A percentile compares a stretch with the other conserved stretches of the same genome.
phyloP scores from a whole-genome alignment of 2,888 invertebrate genomes.

The Drosophila quinaria region DNA sequence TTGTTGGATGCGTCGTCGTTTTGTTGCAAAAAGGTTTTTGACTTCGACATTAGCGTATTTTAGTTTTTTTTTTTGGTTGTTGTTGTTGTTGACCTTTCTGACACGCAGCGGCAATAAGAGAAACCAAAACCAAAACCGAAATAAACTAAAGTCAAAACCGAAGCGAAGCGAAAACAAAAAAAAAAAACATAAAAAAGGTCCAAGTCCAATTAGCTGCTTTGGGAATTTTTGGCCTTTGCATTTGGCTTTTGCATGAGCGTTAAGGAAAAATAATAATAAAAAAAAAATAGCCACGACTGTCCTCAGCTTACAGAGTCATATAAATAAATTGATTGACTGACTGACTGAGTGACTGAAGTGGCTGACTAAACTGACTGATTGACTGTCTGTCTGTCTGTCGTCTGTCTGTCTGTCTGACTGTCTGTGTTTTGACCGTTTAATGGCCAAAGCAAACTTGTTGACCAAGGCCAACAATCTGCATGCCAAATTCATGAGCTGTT shows the following conservation, averaged over 20 bases:
- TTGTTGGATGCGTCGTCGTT: constrained; percentile 24
- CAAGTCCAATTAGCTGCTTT: constrained; percentile 37
- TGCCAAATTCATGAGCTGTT: constrained; percentile 45
- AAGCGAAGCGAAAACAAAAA: constrained; percentile 7
- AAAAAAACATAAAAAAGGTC: constrained; percentile 3
- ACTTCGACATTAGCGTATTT: constrained; percentile 17
- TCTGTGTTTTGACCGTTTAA: constrained; percentile 20
- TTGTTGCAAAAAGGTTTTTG: constrained; percentile 33
- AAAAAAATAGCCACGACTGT: constrained; percentile 1
- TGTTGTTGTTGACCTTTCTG: constrained; percentile 19
- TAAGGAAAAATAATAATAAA: too few species aligned
- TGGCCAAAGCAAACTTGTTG: constrained; percentile 48
- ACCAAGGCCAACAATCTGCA: constrained; percentile 67
- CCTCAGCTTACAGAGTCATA: constrained; percentile 26
- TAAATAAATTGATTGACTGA: constrained; percentile 41
- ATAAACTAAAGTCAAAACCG: neutral
- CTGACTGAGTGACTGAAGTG: neutral
- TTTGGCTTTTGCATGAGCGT: constrained; percentile 39
- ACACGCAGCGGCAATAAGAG: constrained; percentile 22
- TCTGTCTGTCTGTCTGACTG: neutral
- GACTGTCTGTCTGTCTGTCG: constrained; percentile 24
- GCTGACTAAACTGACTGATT: constrained; percentile 34
- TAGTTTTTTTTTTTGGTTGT: neutral
- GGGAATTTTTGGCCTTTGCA: constrained; percentile 23
- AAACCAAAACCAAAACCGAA: constrained; percentile 11